phyloP scores from a whole-genome alignment of 2,888 invertebrate genomes.

The Amphipoea lucens region DNA sequence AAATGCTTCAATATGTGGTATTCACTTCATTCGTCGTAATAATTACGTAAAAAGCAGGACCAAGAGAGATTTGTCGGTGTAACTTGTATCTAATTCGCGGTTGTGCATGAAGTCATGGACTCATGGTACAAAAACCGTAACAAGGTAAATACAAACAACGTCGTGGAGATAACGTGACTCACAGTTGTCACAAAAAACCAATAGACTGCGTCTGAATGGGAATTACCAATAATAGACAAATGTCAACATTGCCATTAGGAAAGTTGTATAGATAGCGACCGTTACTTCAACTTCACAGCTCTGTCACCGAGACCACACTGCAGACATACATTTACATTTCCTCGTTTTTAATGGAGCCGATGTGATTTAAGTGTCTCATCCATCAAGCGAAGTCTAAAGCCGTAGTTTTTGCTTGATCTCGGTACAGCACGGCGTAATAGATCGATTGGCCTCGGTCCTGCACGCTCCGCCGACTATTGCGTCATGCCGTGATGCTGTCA shows the following conservation, averaged over 20 bases:
- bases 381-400: conserved; percentile 45
- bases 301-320: conserved; percentile 26
- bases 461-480: conserved; percentile 71
- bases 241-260: conserved; percentile 53
- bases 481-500: conserved; percentile 67
- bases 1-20: background rate
- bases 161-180: conserved; percentile 31
- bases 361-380: conserved; percentile 45
- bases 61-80: background rate
- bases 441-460: conserved; percentile 72
- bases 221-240: conserved; percentile 43
- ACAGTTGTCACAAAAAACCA: conserved; percentile 26
- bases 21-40: conserved; percentile 8
- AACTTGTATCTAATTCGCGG: conserved; percentile 2
- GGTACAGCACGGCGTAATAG: conserved; percentile 62
- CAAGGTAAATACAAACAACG: conserved; percentile 8
- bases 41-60: conserved; percentile 17
- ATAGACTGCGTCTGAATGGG: conserved; percentile 20
- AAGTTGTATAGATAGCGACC: conserved; percentile 47
- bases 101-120: conserved; percentile 13
- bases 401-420: conserved; percentile 61
- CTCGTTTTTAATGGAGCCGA: conserved; percentile 23
- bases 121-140: conserved; percentile 13
- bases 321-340: conserved; percentile 28
- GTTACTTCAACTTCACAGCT: conserved; percentile 14